Conservation (phyloP, 2,113 vertebrate genomes). For the Thymallus thymallus region DNA sequence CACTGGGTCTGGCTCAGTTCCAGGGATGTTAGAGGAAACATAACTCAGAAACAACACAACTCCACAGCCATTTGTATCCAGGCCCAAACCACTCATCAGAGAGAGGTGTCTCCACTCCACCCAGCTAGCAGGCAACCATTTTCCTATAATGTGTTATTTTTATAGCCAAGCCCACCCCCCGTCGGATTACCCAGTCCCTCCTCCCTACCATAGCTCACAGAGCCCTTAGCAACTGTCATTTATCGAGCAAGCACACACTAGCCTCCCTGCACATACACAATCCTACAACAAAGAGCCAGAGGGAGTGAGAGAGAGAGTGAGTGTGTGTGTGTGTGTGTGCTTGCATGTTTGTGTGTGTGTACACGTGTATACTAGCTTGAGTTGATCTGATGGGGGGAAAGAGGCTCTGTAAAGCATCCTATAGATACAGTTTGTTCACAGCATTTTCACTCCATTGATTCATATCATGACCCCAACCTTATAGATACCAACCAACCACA, state of each 20-base stretch:
- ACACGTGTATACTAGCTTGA: background rate
- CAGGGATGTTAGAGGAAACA: constrained; percentile 1
- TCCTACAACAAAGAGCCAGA: constrained; percentile 48
- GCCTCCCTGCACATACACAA: constrained; percentile 48
- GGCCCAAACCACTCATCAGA: background rate
- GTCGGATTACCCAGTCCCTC: constrained; percentile 1
- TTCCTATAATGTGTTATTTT: constrained; percentile 49
- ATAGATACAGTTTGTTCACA: too few species aligned
- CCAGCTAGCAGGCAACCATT: constrained; percentile 25
- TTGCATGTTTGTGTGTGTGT: background rate
- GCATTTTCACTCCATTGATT: too few species aligned
- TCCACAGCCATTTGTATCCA: background rate
- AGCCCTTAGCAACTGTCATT: constrained; percentile 38
- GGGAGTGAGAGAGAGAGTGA: background rate
- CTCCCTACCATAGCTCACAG: constrained; percentile 6
- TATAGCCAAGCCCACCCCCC: constrained; percentile 21
- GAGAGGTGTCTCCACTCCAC: background rate
- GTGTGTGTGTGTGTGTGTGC: background rate
- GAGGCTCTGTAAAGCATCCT: too few species aligned
- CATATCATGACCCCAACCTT: too few species aligned
- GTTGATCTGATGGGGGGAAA: too few species aligned
- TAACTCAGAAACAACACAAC: background rate
- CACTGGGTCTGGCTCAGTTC: background rate
- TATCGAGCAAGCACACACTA: constrained; percentile 49
- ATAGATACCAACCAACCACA: too few species aligned